Evolutionary conservation across 2,797 vertebrate genomes (phyloP).

Genomic region (Neopelma chrysocephalum): DNA sequence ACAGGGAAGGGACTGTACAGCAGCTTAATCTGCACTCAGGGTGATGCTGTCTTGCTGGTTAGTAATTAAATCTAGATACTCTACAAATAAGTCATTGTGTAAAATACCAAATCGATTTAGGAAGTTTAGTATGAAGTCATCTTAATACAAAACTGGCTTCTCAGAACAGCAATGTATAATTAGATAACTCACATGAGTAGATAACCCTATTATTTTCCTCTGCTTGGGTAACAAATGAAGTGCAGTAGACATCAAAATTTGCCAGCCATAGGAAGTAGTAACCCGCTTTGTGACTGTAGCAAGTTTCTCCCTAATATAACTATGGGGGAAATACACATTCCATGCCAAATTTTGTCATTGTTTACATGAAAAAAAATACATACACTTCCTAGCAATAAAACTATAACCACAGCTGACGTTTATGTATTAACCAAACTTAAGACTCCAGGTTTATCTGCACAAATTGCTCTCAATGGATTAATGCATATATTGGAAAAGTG

Average conservation of each 20-base stretch:
- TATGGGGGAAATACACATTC: neutral
- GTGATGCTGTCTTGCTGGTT: neutral
- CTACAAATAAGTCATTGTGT: neutral
- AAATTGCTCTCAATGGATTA: neutral
- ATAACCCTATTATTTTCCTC: neutral
- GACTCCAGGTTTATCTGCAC: neutral
- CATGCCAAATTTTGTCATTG: neutral
- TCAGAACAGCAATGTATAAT: neutral
- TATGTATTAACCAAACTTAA: neutral
- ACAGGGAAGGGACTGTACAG: neutral
- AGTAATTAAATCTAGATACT: slow-evolving; percentile 1
- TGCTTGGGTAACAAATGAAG: neutral
- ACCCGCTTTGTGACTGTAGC: neutral
- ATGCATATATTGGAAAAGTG: neutral
- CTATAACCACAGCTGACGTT: neutral
- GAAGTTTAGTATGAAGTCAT: neutral
- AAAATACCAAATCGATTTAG: neutral
- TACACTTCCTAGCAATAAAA: neutral
- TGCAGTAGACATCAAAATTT: neutral
- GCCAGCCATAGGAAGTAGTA: neutral
- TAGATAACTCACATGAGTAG: neutral
- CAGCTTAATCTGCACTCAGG: neutral
- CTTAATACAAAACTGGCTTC: neutral
- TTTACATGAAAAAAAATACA: neutral
- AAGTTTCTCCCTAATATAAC: neutral